Percentiles rank a stretch among this genome's conserved stretches.
phyloP scores from a whole-genome alignment of 2,113 vertebrate genomes.

The Aix galericulata region DNA sequence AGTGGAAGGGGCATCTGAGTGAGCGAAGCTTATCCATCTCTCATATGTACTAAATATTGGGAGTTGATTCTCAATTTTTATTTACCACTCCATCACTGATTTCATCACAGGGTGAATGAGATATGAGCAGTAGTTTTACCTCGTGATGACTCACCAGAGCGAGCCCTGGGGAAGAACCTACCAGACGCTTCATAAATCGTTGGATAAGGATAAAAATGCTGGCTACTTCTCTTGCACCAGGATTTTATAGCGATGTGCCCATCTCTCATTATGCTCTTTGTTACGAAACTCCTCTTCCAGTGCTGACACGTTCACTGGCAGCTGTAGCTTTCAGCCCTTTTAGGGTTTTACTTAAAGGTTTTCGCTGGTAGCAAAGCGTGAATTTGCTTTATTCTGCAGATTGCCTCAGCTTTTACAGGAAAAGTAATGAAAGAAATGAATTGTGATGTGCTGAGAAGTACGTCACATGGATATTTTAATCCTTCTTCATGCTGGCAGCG shows the following conservation, averaged over 20 bases:
- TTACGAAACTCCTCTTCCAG: neutral
- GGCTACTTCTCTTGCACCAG: neutral
- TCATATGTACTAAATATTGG: neutral
- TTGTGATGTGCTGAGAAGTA: slow-evolving; percentile 49
- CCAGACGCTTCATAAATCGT: slow-evolving; percentile 36
- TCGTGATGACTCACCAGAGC: slow-evolving; percentile 30
- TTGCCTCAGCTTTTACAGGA: slow-evolving; percentile 34
- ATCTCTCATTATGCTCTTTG: neutral
- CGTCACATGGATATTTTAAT: slow-evolving; percentile 63
- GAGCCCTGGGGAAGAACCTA: slow-evolving; percentile 59
- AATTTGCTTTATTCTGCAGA: neutral
- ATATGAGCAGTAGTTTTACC: slow-evolving; percentile 49
- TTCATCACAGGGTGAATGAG: neutral
- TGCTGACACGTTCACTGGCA: neutral
- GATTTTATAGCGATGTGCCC: neutral
- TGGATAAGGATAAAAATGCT: slow-evolving; percentile 28
- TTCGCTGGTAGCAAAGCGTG: neutral
- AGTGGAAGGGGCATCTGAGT: neutral
- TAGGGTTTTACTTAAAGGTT: slow-evolving; percentile 12
- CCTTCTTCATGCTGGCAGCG: slow-evolving; percentile 31
- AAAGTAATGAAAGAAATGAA: slow-evolving; percentile 43
- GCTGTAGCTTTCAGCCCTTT: neutral
- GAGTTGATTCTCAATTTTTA: slow-evolving; percentile 24
- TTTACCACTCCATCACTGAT: slow-evolving; percentile 29
- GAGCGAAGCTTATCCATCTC: slow-evolving; percentile 15